Evolutionary conservation across 2,888 invertebrate genomes (phyloP).

Genomic region (Apodemia hepburni): DNA sequence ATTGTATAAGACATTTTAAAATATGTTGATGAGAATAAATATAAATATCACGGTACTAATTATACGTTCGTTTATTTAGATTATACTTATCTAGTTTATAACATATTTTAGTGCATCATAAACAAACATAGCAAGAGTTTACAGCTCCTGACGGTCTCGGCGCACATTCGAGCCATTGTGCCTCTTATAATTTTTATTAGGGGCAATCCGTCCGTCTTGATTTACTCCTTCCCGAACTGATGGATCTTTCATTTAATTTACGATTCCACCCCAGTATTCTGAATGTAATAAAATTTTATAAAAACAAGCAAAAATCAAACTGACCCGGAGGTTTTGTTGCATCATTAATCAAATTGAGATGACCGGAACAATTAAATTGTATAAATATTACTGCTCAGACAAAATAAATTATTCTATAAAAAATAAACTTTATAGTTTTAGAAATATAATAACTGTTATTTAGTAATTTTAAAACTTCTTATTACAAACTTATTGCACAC

Average conservation of each 20-base stretch:
- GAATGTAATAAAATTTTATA: conserved; percentile 69
- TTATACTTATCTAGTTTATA: conserved; percentile 79
- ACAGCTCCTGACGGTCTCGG: conserved; percentile 72
- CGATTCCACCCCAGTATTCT: conserved; percentile 70
- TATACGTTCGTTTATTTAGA: conserved; percentile 75
- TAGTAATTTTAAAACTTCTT: no score
- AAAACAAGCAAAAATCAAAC: conserved; percentile 73
- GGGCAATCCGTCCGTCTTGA: conserved; percentile 78
- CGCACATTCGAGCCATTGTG: conserved; percentile 75
- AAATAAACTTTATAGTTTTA: no score
- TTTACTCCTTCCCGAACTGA: conserved; percentile 79
- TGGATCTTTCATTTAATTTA: conserved; percentile 78
- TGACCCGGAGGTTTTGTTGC: conserved; percentile 15
- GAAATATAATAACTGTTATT: no score
- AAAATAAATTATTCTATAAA: background rate
- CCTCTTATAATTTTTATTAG: conserved; percentile 80
- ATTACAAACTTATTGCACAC: no score
- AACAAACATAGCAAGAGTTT: conserved; percentile 78
- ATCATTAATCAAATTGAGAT: conserved; percentile 19
- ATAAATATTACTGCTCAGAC: conserved; percentile 15
- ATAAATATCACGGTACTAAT: conserved; percentile 69
- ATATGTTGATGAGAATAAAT: conserved; percentile 40
- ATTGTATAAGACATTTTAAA: conserved; percentile 15
- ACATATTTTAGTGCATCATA: conserved; percentile 79
- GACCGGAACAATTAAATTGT: conserved; percentile 19